A percentile compares a stretch with the other conserved stretches of the same genome.
phyloP scores from a whole-genome alignment of 2,113 vertebrate species.

The Deroptyus accipitrinus region DNA sequence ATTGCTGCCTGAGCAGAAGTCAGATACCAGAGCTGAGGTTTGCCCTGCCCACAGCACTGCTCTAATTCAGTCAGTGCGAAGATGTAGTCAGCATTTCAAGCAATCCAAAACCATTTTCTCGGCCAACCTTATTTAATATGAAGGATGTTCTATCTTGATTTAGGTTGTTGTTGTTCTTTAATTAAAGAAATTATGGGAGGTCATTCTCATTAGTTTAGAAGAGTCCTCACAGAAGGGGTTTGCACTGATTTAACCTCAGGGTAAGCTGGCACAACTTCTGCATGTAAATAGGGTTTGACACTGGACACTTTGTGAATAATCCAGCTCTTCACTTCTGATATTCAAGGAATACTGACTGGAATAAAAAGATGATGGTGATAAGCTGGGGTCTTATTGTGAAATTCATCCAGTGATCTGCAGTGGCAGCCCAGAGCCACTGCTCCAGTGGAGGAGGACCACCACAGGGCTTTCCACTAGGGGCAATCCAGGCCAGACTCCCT shows the following conservation, averaged over 20 bases:
- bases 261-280: constrained; percentile 57
- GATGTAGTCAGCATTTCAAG: background rate
- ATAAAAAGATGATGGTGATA: constrained; percentile 19
- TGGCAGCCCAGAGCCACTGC: background rate
- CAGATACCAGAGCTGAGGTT: background rate
- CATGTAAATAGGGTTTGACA: constrained; percentile 62
- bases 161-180: constrained; percentile 60
- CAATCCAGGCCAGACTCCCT: background rate
- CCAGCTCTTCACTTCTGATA: constrained; percentile 16
- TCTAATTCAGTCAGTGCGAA: background rate
- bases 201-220: constrained; percentile 61
- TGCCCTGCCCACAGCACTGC: background rate
- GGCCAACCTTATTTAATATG: constrained; percentile 51
- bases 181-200: constrained; percentile 65
- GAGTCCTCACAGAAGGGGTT: constrained; percentile 56
- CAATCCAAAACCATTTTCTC: constrained; percentile 1
- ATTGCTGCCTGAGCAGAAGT: background rate
- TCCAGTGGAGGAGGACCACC: background rate
- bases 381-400: background rate
- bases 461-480: background rate
- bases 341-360: constrained; percentile 29
- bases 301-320: constrained; percentile 35
- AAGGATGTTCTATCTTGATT: constrained; percentile 55
- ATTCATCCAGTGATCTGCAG: background rate
- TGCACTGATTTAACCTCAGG: constrained; percentile 56